These are phyloP conservation scores for Ascaphus truei DNA, from an alignment of 2,113 vertebrate genomes.

Conservation along the genomic window DNA sequence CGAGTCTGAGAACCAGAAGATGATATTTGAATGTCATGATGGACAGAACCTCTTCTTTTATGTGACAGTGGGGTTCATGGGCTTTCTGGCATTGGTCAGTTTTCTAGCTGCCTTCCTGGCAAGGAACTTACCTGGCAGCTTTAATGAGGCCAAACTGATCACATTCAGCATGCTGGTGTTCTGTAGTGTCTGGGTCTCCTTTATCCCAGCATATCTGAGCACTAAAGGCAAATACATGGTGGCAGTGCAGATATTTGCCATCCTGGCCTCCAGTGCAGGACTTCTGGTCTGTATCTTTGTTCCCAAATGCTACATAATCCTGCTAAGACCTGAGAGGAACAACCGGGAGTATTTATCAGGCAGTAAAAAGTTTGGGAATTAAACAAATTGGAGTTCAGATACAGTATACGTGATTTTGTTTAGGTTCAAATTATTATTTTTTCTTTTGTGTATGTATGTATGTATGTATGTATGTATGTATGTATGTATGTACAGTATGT, in stretches of 20 bases:
- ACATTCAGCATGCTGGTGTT: constrained; percentile 33
- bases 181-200: constrained; percentile 14
- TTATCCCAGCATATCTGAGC: constrained; percentile 14
- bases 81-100: constrained; percentile 21
- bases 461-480: too few relatives aligned
- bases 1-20: background rate
- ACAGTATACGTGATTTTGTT: too few relatives aligned
- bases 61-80: constrained; percentile 29
- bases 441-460: too few relatives aligned
- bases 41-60: constrained; percentile 29
- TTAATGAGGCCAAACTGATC: constrained; percentile 28
- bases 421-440: too few relatives aligned
- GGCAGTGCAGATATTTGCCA: constrained; percentile 13
- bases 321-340: constrained; percentile 4
- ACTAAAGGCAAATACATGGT: background rate
- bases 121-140: constrained; percentile 10
- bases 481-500: too few relatives aligned
- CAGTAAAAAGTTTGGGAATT: background rate
- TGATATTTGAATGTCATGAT: constrained; percentile 30
- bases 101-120: constrained; percentile 21
- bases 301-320: constrained; percentile 15
- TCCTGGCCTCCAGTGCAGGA: constrained; percentile 9
- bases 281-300: constrained; percentile 3
- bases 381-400: too few relatives aligned
- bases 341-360: background rate